Base-by-base conservation (phyloP, 1,140 invertebrate genomes). In the Thalassaphorura encarpata region DNA sequence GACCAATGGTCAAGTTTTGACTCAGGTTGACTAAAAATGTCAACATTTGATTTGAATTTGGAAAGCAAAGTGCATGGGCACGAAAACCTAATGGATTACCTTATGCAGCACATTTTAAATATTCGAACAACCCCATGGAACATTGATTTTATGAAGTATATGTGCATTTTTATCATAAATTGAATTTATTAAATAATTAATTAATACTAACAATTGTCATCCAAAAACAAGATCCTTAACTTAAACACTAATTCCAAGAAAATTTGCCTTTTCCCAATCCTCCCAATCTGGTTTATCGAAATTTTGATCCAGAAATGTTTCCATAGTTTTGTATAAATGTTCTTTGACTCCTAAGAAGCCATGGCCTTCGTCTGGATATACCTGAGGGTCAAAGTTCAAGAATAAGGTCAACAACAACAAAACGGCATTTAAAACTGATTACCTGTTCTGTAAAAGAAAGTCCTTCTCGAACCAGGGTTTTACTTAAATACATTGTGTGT, bases 331-430 rank as follows among this genome's bases (percentile, higher is more conserved):
- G 70, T 88, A 87, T 16, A 91, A 75, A 68, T 93, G 89, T 40
- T 78, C 71, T 27, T 75, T 70, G 0, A 85, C 83, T 29, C 80
- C 79, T 49, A 72, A 72, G 21, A 91, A 80, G 28, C 73, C 69
- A 70, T 91, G 85, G 33, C 82, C 82, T 70, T 89, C 84, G 69
- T 90, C 87, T 1, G 87, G 83, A 69, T 92, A 92, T 1, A 87
- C 79, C 84, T 89, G 51, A 18, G 8, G 5, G 19, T 6, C 8
- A 43, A 36, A 11, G n/a, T 36, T 23, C 6, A 11, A 11, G 16
- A 43, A 18, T 18, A 43, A 11, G n/a, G 21, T 11, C 19, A 43
- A 5, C 41, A 5, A n/a, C 8, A 43, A 43, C 18, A 19, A 11
- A 5, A 23, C 5, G 23, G 16, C 3, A 51, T 11, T 41, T 36